Base-by-base conservation (phyloP, 1,140 invertebrate genomes). In the Ostrea edulis region DNA sequence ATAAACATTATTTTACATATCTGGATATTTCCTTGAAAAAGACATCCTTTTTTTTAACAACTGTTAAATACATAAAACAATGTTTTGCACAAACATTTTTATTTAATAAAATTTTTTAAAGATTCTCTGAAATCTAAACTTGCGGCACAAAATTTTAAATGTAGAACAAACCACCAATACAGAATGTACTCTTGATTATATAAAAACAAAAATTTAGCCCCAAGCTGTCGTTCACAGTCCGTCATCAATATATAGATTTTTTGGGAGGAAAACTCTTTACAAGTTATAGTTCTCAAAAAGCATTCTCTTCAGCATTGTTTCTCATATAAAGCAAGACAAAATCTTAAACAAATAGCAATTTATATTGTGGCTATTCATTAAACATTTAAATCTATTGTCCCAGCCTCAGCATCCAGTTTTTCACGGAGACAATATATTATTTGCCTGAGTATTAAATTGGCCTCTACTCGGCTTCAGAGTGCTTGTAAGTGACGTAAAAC, bases 331-430 rank as follows among this genome's bases (percentile, higher is more conserved):
- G n/a, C 55, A 62, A 77, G 68, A 77, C 68, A 77, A 77, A 62
- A 77, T 77, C 68, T 77, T 62, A 77, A 77, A 77, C 68, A 77
- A 77, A 77, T 77, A 77, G 25, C 68, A 77, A 77, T 77, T 77
- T 77, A 77, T 35, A 77, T 14, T 77, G 68, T 25, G 11, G 58
- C 68, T 77, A 77, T 77, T 77, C 68, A 77, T 77, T 35, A 77
- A 77, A 77, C 68, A 77, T 77, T 77, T 77, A 77, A 77, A 77
- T 12, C 68, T 25, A 29, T 77, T 77, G 68, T 77, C 22, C 68
- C 68, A 29, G 68, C 14, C 25, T 77, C 68, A 77, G 68, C 68
- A 77, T 25, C 68, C 22, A 17, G 68, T 77, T 77, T 77, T 77
- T 44, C 68, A 77, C 29, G 5, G 68, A 77, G 68, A 77, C 68